Evolutionary conservation across 2,113 vertebrate genomes (phyloP).

Genomic region (Terrapene triunguis): DNA sequence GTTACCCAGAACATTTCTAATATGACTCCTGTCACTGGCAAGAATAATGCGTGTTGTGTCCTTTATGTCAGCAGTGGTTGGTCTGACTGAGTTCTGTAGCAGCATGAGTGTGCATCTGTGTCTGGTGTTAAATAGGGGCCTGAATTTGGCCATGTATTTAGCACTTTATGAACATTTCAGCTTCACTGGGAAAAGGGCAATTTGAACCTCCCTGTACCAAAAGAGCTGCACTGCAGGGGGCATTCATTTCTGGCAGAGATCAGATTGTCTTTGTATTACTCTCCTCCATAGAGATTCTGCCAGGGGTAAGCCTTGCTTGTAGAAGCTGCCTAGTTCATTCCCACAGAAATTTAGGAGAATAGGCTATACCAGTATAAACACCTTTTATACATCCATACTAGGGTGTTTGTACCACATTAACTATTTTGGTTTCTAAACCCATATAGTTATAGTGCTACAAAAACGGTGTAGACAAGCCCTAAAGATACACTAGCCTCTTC

Average conservation of each 20-base stretch:
- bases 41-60: not conserved
- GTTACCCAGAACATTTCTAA: accelerated
- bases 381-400: not conserved
- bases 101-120: not conserved
- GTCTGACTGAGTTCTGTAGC: not conserved
- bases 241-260: accelerated
- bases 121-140: too few relatives aligned
- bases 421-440: not conserved
- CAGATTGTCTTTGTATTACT: accelerated
- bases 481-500: not conserved
- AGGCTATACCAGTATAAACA: not conserved
- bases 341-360: not conserved
- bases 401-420: not conserved
- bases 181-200: not conserved
- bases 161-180: not conserved
- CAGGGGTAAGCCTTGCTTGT: not conserved
- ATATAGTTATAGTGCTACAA: not conserved
- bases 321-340: not conserved
- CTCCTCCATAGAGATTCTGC: not conserved
- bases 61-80: accelerated
- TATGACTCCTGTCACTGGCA: accelerated
- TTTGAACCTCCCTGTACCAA: not conserved
- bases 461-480: not conserved
- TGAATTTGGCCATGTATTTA: not conserved
- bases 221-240: not conserved